Percentiles rank a stretch among this genome's conserved stretches.
phyloP scores from a whole-genome alignment of 2,113 vertebrate species.

The Eulemur rufifrons region DNA sequence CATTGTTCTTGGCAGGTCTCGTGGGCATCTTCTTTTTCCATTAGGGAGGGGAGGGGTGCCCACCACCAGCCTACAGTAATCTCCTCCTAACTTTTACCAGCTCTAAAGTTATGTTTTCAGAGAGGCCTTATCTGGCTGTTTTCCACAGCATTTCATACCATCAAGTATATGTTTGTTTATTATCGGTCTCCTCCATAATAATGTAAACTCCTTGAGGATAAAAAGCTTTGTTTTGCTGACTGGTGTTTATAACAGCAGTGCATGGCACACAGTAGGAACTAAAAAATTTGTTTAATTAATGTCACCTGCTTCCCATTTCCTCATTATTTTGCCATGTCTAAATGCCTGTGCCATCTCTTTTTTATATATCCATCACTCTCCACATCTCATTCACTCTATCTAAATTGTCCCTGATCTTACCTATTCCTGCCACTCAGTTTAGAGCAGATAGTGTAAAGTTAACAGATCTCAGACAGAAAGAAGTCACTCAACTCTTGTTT shows the following conservation, averaged over 20 bases:
- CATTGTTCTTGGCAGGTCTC: no score
- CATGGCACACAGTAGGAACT: neutral
- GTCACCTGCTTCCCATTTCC: neutral
- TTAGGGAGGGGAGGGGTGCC: no score
- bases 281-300: neutral
- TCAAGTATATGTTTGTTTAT: neutral
- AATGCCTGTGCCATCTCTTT: neutral
- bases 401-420: neutral
- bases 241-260: neutral
- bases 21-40: no score
- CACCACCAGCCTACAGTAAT: no score
- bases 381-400: neutral
- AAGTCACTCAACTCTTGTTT: neutral
- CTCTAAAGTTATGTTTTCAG: neutral
- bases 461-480: neutral
- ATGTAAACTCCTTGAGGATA: neutral
- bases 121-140: neutral
- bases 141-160: neutral
- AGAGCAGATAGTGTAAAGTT: neutral
- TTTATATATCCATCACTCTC: neutral
- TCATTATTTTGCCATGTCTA: neutral
- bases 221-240: neutral
- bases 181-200: neutral
- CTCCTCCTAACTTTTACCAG: neutral
- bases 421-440: neutral